Base-by-base conservation (phyloP, 2,888 invertebrate species). In the Pseudanteris insignis region DNA sequence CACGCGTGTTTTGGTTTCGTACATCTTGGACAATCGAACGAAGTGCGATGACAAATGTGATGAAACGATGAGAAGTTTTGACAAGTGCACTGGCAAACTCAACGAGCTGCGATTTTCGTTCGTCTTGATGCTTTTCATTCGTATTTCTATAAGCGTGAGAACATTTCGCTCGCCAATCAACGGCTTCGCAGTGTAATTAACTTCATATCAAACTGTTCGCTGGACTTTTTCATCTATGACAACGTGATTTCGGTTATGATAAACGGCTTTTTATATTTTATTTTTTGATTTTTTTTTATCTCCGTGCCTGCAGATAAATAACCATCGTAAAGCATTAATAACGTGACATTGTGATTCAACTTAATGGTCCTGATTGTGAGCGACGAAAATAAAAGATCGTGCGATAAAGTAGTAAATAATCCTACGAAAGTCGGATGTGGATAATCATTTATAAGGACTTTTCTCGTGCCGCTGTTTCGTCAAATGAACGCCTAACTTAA, bases 371-470 rank as follows among this genome's bases (percentile, higher is more conserved):
- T 55, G 47, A 47, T 55, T 30, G 47, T 14, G 34, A 41, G 24
- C 29, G 47, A 10, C 18, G 12, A 24, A 34, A 40, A 55, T 55
- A 47, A 40, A 55, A 47, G 25, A 36, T 30, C 43, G 7, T 13
- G 24, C 24, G 25, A 14, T 38, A 10, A 14, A 2, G 44, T 38
- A n/a, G 38, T 50, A 44, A 44, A 57, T 44, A 59, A 40, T 36
- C 26, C 18, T 36, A 34, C 28, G 30, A 43, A 59, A 21, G 60
- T 60, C 46, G 43, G n/a, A 47, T 0, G 46, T 28, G 15, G 53
- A 46, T 48, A 47, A 60, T 60, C 36, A 41, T 37, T 60, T 60
- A 59, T 14, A 33, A 37, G 33, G 38, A 50, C 41, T 51, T 51
- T 43, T 38, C 32, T 8, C 29, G 44, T 38, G 37, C 40, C 15